phyloP scores from a whole-genome alignment of 2,113 vertebrate species.

The Oreamnos americanus region DNA sequence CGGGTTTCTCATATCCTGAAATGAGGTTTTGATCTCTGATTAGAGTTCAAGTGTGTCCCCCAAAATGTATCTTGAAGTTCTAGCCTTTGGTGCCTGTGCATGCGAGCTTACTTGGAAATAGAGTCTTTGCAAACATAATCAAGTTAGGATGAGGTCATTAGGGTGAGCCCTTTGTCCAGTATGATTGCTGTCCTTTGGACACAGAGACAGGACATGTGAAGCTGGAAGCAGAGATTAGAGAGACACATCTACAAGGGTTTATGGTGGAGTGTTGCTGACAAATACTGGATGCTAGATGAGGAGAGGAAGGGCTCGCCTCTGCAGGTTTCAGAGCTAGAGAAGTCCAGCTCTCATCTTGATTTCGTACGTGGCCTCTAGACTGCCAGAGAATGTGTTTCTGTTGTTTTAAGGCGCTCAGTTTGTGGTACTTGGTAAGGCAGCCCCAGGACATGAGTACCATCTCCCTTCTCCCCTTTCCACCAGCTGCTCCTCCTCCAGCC shows the following conservation, averaged over 20 bases:
- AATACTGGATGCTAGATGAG: background rate
- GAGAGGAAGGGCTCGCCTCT: background rate
- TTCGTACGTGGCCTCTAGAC: background rate
- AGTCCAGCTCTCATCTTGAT: background rate
- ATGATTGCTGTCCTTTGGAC: background rate
- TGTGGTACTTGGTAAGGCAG: background rate
- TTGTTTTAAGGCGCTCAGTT: background rate
- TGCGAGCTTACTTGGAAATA: background rate
- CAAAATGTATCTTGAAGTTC: background rate
- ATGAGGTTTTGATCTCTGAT: background rate
- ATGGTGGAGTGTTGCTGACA: background rate
- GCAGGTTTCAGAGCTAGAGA: background rate
- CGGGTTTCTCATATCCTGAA: background rate
- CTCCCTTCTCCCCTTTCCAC: no score
- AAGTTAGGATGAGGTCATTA: background rate
- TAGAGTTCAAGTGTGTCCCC: background rate
- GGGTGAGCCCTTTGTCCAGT: background rate
- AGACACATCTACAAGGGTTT: no score
- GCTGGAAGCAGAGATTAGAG: background rate
- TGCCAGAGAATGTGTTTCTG: background rate
- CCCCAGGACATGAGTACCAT: background rate
- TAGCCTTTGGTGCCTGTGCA: background rate
- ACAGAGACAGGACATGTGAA: background rate
- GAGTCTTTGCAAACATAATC: background rate
- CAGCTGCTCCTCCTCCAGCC: background rate